phyloP scores from a whole-genome alignment of 2,888 invertebrate species.

The Teleiodes luculella region DNA sequence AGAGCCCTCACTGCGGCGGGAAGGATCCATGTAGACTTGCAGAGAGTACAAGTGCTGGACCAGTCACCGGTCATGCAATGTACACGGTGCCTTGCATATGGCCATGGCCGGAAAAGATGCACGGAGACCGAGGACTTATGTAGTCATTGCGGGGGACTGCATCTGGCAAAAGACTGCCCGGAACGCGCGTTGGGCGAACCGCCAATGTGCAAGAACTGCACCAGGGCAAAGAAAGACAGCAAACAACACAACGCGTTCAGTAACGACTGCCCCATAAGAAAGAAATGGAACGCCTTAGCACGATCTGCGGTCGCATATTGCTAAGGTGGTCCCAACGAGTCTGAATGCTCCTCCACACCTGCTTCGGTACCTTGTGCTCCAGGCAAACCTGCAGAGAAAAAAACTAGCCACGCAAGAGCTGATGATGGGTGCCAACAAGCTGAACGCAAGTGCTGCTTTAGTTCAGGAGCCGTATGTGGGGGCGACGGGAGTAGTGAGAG shows the following conservation, averaged over 20 bases:
- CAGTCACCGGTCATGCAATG: constrained; percentile 11
- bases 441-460: constrained; percentile 9
- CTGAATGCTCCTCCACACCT: background rate
- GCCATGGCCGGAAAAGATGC: constrained; percentile 8
- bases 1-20: background rate
- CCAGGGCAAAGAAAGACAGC: background rate
- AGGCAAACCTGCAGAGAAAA: constrained; percentile 13
- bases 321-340: background rate
- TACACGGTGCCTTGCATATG: constrained; percentile 9
- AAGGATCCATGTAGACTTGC: background rate
- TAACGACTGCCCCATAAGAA: background rate
- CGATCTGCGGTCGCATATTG: constrained; percentile 1
- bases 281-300: background rate
- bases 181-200: background rate
- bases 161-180: background rate
- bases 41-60: background rate
- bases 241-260: constrained; percentile 1
- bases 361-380: background rate
- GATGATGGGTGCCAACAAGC: constrained; percentile 1
- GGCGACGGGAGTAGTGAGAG: background rate
- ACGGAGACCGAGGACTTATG: background rate
- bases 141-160: constrained; percentile 16
- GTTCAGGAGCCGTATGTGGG: constrained; percentile 22
- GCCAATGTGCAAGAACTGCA: background rate
- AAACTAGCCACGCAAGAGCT: constrained; percentile 18